Evolutionary conservation across 2,797 vertebrate genomes (phyloP).

Genomic region (Anniella stebbinsi): DNA sequence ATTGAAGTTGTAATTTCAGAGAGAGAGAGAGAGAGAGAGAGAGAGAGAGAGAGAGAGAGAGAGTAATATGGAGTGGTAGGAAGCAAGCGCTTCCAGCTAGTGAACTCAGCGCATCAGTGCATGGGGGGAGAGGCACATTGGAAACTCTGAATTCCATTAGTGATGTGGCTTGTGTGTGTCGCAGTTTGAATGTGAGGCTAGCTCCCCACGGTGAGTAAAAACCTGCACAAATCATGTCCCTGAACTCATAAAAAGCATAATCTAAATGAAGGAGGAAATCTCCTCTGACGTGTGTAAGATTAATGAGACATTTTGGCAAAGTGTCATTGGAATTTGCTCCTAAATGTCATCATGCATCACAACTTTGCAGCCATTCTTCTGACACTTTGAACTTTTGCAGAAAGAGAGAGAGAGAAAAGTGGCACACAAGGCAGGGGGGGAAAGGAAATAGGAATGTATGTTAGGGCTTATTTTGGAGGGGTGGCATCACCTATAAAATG

Average conservation of each 20-base stretch:
- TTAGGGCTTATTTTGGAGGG: neutral
- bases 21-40: too few relatives aligned
- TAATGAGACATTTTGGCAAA: conserved; percentile 56
- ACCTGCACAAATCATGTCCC: conserved; percentile 18
- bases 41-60: neutral
- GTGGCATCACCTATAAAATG: neutral
- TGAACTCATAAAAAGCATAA: neutral
- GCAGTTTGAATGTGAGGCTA: conserved; percentile 6
- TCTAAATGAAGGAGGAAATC: conserved; percentile 41
- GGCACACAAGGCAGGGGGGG: too few relatives aligned
- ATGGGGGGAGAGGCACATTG: accelerated
- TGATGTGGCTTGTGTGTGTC: neutral
- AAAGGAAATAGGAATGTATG: neutral
- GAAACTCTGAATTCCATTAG: neutral
- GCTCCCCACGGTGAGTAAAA: neutral
- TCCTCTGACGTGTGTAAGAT: conserved; percentile 45
- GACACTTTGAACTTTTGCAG: conserved; percentile 60
- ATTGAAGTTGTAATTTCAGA: neutral
- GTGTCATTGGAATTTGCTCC: conserved; percentile 24
- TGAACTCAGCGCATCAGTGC: neutral
- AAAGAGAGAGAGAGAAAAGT: neutral
- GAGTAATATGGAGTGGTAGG: neutral
- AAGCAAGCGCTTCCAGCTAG: neutral
- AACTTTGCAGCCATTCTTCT: conserved; percentile 51
- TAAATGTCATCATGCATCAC: neutral